phyloP scores from a whole-genome alignment of 2,797 vertebrate species.

The Micromesistius poutassou region DNA sequence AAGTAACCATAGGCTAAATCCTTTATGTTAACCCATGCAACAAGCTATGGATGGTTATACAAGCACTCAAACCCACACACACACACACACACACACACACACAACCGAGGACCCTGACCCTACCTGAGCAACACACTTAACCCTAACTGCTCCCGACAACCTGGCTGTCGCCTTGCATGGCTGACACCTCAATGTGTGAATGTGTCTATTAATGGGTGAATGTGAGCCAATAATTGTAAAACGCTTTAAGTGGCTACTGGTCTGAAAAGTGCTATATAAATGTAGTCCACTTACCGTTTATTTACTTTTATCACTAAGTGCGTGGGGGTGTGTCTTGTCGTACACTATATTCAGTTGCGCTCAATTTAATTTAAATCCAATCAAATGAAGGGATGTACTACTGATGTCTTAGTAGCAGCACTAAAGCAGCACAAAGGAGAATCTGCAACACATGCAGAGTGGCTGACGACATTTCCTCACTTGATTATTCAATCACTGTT shows the following conservation, averaged over 20 bases:
- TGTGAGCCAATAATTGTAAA: not conserved
- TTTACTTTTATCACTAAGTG: not conserved
- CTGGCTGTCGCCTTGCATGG: too few relatives aligned
- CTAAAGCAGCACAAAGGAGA: not conserved
- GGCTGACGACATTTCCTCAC: not conserved
- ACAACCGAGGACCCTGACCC: too few relatives aligned
- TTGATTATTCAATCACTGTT: not conserved
- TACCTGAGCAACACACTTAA: too few relatives aligned
- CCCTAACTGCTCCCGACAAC: too few relatives aligned
- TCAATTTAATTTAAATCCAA: not conserved
- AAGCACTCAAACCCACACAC: too few relatives aligned
- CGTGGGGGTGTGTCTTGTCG: not conserved
- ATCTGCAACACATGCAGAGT: not conserved
- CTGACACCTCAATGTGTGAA: slow-evolving; percentile 18
- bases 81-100: too few relatives aligned
- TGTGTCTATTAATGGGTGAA: not conserved
- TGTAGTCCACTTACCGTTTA: not conserved
- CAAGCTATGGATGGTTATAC: too few relatives aligned
- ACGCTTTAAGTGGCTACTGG: not conserved
- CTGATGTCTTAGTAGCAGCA: not conserved
- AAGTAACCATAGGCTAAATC: not conserved
- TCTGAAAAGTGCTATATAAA: not conserved
- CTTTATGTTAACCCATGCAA: not conserved
- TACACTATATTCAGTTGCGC: not conserved
- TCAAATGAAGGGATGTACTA: not conserved